Percentiles rank a stretch among this genome's conserved stretches.
These are phyloP conservation scores for Phenganax stokvisi DNA, from an alignment of 92 coral and sea anemone genomes.

Conservation along the genomic window DNA sequence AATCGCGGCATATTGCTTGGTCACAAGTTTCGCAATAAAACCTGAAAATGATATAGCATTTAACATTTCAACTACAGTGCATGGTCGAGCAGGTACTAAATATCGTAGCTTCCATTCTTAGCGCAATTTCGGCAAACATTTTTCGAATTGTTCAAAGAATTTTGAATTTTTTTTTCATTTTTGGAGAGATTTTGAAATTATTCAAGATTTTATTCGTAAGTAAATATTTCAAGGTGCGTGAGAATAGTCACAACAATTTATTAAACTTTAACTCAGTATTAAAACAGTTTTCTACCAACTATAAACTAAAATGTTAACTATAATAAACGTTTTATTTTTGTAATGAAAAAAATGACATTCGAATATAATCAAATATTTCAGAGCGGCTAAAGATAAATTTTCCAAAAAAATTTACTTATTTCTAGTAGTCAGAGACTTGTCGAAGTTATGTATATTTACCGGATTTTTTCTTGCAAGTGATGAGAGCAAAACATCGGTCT, in stretches of 20 bases:
- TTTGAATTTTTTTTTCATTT: no score
- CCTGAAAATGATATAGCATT: conserved; percentile 38
- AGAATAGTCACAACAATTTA: neutral
- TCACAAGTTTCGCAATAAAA: conserved; percentile 97
- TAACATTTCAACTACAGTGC: neutral
- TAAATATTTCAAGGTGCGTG: no score
- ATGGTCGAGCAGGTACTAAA: neutral
- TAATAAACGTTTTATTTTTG: no score
- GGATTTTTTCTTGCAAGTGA: conserved; percentile 77
- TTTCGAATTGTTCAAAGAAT: no score
- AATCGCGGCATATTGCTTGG: conserved; percentile 96
- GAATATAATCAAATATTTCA: no score
- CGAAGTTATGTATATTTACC: conserved; percentile 42
- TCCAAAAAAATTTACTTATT: no score
- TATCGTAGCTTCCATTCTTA: neutral
- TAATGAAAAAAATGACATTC: no score
- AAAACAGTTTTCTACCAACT: neutral
- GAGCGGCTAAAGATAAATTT: no score
- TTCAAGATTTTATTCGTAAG: no score
- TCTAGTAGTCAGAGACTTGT: no score
- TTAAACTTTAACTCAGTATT: neutral
- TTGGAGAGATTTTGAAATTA: no score
- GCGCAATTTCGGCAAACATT: neutral
- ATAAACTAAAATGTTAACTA: no score
- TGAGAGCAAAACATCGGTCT: conserved; percentile 92